Evolutionary conservation across 2,888 invertebrate genomes (phyloP).

Genomic region (Leptinotarsa juncta): DNA sequence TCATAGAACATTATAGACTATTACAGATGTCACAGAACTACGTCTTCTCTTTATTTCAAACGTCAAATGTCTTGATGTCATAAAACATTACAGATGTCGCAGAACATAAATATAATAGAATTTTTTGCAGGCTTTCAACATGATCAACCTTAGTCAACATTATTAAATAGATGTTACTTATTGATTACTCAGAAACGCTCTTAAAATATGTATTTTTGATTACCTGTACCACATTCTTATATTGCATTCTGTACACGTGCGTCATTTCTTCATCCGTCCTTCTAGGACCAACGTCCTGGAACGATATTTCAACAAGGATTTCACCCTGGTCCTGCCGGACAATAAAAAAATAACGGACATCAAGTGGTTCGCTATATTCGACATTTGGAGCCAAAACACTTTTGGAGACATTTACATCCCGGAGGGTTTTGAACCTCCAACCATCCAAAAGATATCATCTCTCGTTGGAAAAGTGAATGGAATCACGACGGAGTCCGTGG

Average conservation of each 20-base stretch:
- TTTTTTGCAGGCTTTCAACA: no score
- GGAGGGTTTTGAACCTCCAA: constrained; percentile 87
- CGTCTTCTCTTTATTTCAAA: no score
- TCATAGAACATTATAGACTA: no score
- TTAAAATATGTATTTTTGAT: no score
- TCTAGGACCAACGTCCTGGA: constrained; percentile 85
- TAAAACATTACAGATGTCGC: no score
- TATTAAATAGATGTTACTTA: no score
- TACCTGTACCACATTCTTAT: not conserved
- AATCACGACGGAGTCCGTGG: constrained; percentile 79
- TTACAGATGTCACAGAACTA: no score
- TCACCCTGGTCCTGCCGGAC: constrained; percentile 84
- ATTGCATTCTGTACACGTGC: not conserved
- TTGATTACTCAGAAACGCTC: no score
- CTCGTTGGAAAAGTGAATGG: constrained; percentile 74
- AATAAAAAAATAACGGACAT: constrained; percentile 87
- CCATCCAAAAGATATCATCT: constrained; percentile 72
- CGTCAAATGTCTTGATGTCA: no score
- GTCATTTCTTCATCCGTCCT: constrained; percentile 32
- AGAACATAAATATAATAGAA: no score
- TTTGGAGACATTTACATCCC: constrained; percentile 92
- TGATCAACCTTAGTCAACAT: no score
- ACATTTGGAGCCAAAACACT: constrained; percentile 86
- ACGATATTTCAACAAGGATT: constrained; percentile 87
- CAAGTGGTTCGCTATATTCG: constrained; percentile 91